Evolutionary conservation across 2,113 vertebrate species (phyloP).

Genomic region (Toxotes jaculatrix): DNA sequence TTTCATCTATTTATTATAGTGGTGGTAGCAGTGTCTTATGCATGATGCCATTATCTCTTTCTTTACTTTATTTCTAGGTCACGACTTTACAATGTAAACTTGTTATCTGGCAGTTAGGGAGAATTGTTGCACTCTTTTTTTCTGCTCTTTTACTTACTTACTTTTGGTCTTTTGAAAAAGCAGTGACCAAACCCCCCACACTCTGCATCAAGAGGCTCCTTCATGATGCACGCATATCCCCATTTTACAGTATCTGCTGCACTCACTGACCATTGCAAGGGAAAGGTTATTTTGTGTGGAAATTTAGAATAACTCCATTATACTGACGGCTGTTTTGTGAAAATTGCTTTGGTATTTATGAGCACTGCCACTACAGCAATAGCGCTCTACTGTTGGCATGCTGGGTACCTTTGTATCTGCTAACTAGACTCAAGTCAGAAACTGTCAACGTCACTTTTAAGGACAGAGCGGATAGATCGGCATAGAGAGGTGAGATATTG

Average conservation of each 20-base stretch:
- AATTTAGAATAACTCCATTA: conserved; percentile 45
- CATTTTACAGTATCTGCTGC: not conserved
- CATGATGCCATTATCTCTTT: not conserved
- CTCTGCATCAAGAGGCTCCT: conserved; percentile 48
- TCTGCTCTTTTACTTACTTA: conserved; percentile 11
- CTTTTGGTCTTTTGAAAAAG: conserved; percentile 19
- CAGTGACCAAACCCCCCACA: conserved; percentile 44
- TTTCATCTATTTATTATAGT: not conserved
- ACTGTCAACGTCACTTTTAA: conserved; percentile 13
- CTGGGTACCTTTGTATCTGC: not conserved
- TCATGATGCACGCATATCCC: conserved; percentile 19
- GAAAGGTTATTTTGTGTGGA: conserved; percentile 52
- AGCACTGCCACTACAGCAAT: conserved; percentile 25
- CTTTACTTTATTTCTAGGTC: conserved; percentile 1
- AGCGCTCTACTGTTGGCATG: conserved; percentile 8
- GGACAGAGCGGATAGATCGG: not conserved
- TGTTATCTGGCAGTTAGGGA: not conserved
- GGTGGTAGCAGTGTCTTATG: not conserved
- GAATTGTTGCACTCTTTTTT: not conserved
- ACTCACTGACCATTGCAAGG: conserved; percentile 41
- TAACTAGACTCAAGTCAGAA: not conserved
- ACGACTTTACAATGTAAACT: not conserved
- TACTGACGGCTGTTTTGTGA: conserved; percentile 45
- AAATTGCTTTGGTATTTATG: conserved; percentile 63
- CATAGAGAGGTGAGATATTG: conserved; percentile 1